These are phyloP conservation scores for Bubalus kerabau DNA, from an alignment of 2,113 vertebrate genomes.

Conservation along the genomic window DNA sequence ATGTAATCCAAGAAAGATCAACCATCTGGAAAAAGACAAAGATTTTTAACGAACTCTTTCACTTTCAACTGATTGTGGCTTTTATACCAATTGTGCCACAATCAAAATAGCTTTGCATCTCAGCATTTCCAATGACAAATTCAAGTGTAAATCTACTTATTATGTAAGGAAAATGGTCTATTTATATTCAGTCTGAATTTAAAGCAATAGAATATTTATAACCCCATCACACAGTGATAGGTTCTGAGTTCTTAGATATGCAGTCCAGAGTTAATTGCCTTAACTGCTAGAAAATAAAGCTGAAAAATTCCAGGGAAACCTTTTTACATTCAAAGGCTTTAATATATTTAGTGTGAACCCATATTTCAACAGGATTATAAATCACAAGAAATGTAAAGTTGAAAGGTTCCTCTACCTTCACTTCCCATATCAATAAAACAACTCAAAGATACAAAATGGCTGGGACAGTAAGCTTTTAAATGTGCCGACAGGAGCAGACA, in stretches of 20 bases:
- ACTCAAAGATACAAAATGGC: not conserved
- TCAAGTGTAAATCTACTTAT: not conserved
- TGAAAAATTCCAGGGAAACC: not conserved
- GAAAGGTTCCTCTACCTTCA: not conserved
- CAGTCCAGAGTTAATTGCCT: not conserved
- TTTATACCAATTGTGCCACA: not conserved
- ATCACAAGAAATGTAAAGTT: not conserved
- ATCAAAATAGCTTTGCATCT: slow-evolving; percentile 3
- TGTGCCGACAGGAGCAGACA: not conserved
- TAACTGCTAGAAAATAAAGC: slow-evolving; percentile 21
- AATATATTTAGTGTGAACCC: not conserved
- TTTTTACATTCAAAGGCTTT: slow-evolving; percentile 22
- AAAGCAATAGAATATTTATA: slow-evolving; percentile 10
- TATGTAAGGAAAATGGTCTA: slow-evolving; percentile 11
- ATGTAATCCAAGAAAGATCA: not conserved
- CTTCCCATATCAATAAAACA: not conserved
- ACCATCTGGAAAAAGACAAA: slow-evolving; percentile 16
- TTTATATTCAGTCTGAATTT: slow-evolving; percentile 19
- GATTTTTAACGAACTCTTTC: not conserved
- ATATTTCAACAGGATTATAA: not conserved
- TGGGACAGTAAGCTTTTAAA: not conserved
- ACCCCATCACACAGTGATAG: not conserved
- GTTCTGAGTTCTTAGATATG: not conserved
- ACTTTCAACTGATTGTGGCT: not conserved
- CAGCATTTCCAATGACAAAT: slow-evolving; percentile 35